Evolutionary conservation across 2,888 invertebrate genomes (phyloP), one percentile per base, ranked within the genome.

Genomic region (Lomographa bimaculata): DNA sequence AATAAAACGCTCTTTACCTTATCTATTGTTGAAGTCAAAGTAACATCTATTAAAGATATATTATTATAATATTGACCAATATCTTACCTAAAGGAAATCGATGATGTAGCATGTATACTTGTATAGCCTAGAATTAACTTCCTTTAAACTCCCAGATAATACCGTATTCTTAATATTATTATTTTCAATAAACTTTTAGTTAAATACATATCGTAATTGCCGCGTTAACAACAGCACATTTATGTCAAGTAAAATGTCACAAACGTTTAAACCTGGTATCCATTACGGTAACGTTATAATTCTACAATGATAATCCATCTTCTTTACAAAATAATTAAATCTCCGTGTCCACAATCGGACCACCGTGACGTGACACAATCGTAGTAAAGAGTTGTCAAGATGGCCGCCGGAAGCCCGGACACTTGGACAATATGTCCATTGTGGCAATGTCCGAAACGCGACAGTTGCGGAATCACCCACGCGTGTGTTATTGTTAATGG

Each of bases 361-460:
- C 70, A 68, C 69, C 68, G 57, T 56, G 63, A 36, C 57, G 57
- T 51, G 60, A 54, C 50, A 43, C 23, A 40, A 8, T 40, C 49
- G 43, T 0, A 17, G 11, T 8, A 64, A 62, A 61, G 63, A 60
- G 61, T 62, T 59, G 51, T 46, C 30, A 40, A 29, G 16, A 55
- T 46, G 50, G 45, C 53, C 43, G 44, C 59, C 63, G 66, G 66
- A 64, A 63, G 59, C 54, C 17, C 43, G 39, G 32, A 29, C 33
- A 25, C 12, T 11, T 17, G 30, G 36, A 43, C 40, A 57, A 48
- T 50, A 49, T 46, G 49, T 19, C 14, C 4, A 14, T 14, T 14
- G 14, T 14, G 24, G 34, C 29, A 42, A 43, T 51, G 42, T 50
- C 16, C 18, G 46, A 29, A 21, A 20, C 19, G 35, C 34, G 50